Evolutionary conservation across 2,888 invertebrate species (phyloP).

Genomic region (Drosophila atripex): DNA sequence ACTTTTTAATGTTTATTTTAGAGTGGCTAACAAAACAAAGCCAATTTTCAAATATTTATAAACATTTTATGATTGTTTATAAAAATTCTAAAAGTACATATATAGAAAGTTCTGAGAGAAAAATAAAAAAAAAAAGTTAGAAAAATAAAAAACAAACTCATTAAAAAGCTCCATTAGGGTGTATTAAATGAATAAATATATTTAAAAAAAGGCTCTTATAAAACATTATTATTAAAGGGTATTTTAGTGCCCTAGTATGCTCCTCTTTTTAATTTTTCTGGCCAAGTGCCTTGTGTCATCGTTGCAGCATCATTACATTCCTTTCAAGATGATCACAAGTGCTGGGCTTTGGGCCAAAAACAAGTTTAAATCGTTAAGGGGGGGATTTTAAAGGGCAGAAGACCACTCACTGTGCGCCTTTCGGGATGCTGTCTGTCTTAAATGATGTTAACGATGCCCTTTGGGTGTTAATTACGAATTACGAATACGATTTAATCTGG

Average conservation of each 20-base stretch:
- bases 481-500: constrained; percentile 68
- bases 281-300: constrained; percentile 45
- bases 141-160: too few relatives aligned
- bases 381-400: neutral
- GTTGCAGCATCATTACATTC: constrained; percentile 34
- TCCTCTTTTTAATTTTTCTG: neutral
- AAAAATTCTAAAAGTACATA: neutral
- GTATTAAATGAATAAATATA: neutral
- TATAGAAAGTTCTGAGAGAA: neutral
- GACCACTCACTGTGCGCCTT: constrained; percentile 53
- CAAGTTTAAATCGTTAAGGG: constrained; percentile 29
- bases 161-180: too few relatives aligned
- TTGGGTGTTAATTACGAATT: constrained; percentile 79
- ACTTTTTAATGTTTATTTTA: neutral
- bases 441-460: constrained; percentile 80
- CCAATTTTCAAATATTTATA: neutral
- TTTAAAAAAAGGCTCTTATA: too few relatives aligned
- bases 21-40: neutral
- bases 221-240: constrained; percentile 7
- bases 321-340: constrained; percentile 28
- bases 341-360: constrained; percentile 20
- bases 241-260: constrained; percentile 1
- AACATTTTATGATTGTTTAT: neutral
- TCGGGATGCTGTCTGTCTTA: constrained; percentile 51
- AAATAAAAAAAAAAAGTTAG: too few relatives aligned